Evolutionary conservation across 1,140 invertebrate species (phyloP), one percentile per base, ranked within the genome.

Genomic region (Idris sp.): DNA sequence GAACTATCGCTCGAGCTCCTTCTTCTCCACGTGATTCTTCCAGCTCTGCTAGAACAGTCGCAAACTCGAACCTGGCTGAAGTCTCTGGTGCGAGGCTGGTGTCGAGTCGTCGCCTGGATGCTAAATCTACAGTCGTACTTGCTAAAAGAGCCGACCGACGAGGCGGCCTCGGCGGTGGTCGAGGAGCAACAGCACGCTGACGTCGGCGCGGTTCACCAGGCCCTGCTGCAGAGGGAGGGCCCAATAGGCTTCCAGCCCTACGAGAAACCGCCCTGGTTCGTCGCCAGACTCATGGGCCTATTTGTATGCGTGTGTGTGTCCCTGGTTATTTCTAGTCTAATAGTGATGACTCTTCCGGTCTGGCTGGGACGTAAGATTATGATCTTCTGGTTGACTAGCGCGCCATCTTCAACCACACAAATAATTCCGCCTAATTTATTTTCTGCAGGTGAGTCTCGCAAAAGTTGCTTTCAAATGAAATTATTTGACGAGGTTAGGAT

Each of bases 51-150:
- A 28, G 98, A 99, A 82, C 97, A 99, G 85, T 96, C 95, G 0
- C 96, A 99, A 80, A 97, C 97, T 0, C 89, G 97, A 5, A 93
- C 93, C 0, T 98, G 97, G 95, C 84, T 99, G 9, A 98, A 98
- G 86, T 90, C 91, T 7, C 83, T 96, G 1, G 91, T 99, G 0
- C 90, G 93, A 3, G 90, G 92, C 25, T 99, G 98, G 98, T 99
- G 97, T 83, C 88, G 90, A 4, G 91, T 90, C 1, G 94, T 98
- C 0, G 93, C 97, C 0, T 96, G 94, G 89, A 74, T 96, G 9
- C 84, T 99, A 1, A 94, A 95, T 40, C 89, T 99, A 0, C 91
- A 95, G 38, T 98, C 96, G 0, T 99, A 98, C 83, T 85, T 99
- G 9, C 84, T 98, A 4, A 93, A 95, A 0, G 91, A 93, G 41